A percentile compares a stretch with the other conserved stretches of the same genome.
These are phyloP conservation scores for Dicrostonyx torquatus DNA, from an alignment of 2,797 vertebrate genomes.

Conservation along the genomic window DNA sequence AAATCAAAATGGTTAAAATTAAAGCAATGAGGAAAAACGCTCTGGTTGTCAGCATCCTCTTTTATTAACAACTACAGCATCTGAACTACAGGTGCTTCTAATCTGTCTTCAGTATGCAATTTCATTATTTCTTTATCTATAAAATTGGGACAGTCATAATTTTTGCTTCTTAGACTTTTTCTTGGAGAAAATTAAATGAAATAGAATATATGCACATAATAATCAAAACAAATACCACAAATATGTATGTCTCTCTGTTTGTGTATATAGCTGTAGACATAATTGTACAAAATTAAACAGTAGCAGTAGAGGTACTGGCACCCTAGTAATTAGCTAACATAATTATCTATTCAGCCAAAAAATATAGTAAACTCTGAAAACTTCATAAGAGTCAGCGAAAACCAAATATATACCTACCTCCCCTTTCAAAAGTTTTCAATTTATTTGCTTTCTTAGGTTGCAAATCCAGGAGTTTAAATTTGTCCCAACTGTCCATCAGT, in stretches of 20 bases:
- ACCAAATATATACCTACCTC: background rate
- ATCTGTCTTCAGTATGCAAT: background rate
- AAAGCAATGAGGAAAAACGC: background rate
- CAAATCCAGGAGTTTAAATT: background rate
- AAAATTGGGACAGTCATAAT: background rate
- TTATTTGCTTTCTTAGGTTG: background rate
- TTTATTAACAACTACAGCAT: background rate
- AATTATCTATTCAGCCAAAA: background rate
- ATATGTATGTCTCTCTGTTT: background rate
- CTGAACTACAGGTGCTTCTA: background rate
- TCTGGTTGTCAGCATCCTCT: background rate
- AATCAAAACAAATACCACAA: too few species aligned
- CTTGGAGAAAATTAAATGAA: background rate
- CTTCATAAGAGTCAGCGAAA: conserved; percentile 11
- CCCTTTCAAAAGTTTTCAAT: background rate
- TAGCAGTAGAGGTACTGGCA: background rate
- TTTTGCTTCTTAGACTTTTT: background rate
- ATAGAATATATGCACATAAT: background rate
- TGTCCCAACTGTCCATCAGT: background rate
- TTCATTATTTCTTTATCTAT: background rate
- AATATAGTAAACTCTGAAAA: background rate
- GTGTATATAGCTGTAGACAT: too few species aligned
- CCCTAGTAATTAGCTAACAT: background rate
- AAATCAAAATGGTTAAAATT: background rate
- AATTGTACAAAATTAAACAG: background rate